phyloP scores from a whole-genome alignment of 2,113 vertebrate genomes.

The Antigone vipio region DNA sequence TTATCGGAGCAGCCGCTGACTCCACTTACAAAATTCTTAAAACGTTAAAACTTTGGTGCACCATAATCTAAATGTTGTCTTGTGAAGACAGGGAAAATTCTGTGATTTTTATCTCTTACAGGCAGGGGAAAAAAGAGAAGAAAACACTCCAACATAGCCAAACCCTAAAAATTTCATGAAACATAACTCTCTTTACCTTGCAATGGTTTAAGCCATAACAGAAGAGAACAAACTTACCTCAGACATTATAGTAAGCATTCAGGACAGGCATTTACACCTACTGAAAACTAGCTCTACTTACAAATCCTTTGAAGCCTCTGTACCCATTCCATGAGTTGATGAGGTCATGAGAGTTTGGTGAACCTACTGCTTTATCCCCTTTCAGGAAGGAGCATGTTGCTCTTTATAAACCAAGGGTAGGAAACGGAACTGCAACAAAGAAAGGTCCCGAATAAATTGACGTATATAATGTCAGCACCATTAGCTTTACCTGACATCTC shows the following conservation, averaged over 20 bases:
- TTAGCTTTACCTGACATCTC: background rate
- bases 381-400: background rate
- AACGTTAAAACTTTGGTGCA: background rate
- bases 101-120: background rate
- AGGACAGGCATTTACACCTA: background rate
- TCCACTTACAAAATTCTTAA: background rate
- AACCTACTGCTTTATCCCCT: background rate
- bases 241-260: background rate
- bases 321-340: background rate
- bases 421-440: background rate
- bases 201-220: background rate
- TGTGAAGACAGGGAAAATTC: background rate
- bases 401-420: background rate
- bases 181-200: background rate
- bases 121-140: background rate
- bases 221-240: background rate
- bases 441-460: background rate
- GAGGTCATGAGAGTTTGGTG: background rate
- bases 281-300: background rate
- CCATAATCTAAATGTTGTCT: background rate
- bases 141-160: background rate
- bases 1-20: fast-evolving
- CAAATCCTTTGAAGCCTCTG: background rate
- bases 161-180: background rate
- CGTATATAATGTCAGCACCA: background rate